Percentiles rank a stretch among this genome's conserved stretches.
Conservation (phyloP, 2,113 vertebrate genomes). For the Campylomormyrus tamandua region DNA sequence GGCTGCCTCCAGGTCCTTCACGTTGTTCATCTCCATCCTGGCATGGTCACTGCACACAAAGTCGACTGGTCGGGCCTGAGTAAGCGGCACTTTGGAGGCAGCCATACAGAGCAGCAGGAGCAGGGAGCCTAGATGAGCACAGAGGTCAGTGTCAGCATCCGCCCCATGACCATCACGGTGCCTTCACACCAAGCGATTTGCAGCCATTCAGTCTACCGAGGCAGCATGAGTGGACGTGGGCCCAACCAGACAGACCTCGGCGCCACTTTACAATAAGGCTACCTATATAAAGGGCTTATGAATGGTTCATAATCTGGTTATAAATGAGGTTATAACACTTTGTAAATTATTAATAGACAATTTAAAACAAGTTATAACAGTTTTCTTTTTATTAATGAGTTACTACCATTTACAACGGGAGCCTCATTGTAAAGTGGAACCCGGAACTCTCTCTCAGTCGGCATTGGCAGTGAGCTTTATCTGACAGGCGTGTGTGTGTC, state of each 20-base stretch:
- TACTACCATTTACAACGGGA: too few species aligned
- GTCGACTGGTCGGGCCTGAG: conserved; percentile 22
- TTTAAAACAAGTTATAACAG: too few species aligned
- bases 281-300: too few species aligned
- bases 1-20: not conserved
- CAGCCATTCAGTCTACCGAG: not conserved
- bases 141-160: not conserved
- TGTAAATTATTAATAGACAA: too few species aligned
- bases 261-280: too few species aligned
- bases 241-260: too few species aligned
- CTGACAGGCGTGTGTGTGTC: not conserved
- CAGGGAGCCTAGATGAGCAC: conserved; percentile 36
- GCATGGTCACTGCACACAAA: conserved; percentile 35
- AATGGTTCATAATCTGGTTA: too few species aligned
- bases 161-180: not conserved
- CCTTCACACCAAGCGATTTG: not conserved
- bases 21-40: conserved; percentile 16
- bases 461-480: not conserved
- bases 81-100: conserved; percentile 27
- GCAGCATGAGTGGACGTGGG: not conserved
- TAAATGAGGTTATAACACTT: too few species aligned
- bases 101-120: conserved; percentile 45
- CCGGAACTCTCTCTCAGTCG: too few species aligned
- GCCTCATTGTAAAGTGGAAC: too few species aligned
- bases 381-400: too few species aligned